These are phyloP conservation scores for Eurystomus gularis DNA, from an alignment of 2,113 vertebrate species.

Conservation along the genomic window DNA sequence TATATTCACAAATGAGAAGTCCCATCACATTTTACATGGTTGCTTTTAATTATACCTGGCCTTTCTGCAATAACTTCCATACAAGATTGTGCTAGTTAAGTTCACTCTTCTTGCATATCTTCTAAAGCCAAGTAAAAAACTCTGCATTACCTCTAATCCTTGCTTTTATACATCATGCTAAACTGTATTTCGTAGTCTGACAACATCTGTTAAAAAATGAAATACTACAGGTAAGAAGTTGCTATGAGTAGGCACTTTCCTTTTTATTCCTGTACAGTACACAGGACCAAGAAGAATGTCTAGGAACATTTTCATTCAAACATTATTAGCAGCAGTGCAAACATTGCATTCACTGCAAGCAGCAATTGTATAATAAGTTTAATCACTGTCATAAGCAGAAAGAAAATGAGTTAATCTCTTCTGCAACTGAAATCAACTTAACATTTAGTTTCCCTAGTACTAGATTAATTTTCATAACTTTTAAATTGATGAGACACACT, in stretches of 20 bases:
- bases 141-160: not conserved
- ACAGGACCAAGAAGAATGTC: not conserved
- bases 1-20: constrained; percentile 5
- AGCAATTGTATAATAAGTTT: not conserved
- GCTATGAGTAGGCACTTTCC: not conserved
- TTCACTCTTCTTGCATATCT: not conserved
- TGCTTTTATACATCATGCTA: not conserved
- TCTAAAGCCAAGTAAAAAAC: constrained; percentile 29
- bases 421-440: not conserved
- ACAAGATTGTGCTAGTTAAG: constrained; percentile 19
- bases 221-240: not conserved
- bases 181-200: not conserved
- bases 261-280: not conserved
- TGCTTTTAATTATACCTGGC: constrained; percentile 33
- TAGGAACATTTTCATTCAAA: not conserved
- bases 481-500: not conserved
- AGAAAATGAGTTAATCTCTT: not conserved
- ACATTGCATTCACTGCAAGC: not conserved
- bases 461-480: not conserved
- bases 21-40: not conserved
- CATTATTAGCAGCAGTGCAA: not conserved
- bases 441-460: not conserved
- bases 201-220: not conserved
- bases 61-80: constrained; percentile 39
- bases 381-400: not conserved